Base-by-base conservation (phyloP, 1,140 invertebrate genomes). In the Formica selysi region DNA sequence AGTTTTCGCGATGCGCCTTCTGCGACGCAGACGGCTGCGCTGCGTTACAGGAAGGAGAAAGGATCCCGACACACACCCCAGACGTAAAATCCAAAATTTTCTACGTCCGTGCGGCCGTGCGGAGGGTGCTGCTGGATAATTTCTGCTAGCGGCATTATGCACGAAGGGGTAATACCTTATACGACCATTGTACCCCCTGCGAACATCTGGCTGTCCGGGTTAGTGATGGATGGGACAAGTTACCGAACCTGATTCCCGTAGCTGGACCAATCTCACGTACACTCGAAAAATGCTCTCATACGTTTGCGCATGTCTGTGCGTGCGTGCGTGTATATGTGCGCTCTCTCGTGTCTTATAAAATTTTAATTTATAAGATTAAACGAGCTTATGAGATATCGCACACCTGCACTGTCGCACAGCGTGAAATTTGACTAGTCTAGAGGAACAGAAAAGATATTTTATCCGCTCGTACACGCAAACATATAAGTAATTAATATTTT, bases 61-160 rank as follows among this genome's bases (percentile, higher is more conserved):
- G 91, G 89, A 87, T 71, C 61, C 51, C 51, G 79, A 2, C 13
- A 4, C 48, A 19, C 48, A 48, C 13, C 48, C 54, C 87, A 90
- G 88, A 91, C 89, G 68, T 91, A 92, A 93, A 92, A 92, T 91
- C 86, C 80, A 88, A 89, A 92, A 91, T 92, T 92, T 91, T 90
- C 90, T 92, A 44, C 64, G 67, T 83, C 38, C 54, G 57, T 54
- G 4, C 51, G 71, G 57, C 62, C 44, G 57, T 67, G 86, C 76
- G 71, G 78, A 80, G 81, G 89, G 80, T 76, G 74, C 86, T 89
- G 87, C 86, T 74, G 59, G 70, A 84, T 89, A 86, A 87, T 91
- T 87, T 80, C 78, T 79, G 85, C 79, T 85, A 3, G 84, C 51
- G 76, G 89, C 89, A 93, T 92, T 92, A 93, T 92, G 88, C 91